phyloP scores from a whole-genome alignment of 2,888 invertebrate genomes.

The Pedicia rivosa region DNA sequence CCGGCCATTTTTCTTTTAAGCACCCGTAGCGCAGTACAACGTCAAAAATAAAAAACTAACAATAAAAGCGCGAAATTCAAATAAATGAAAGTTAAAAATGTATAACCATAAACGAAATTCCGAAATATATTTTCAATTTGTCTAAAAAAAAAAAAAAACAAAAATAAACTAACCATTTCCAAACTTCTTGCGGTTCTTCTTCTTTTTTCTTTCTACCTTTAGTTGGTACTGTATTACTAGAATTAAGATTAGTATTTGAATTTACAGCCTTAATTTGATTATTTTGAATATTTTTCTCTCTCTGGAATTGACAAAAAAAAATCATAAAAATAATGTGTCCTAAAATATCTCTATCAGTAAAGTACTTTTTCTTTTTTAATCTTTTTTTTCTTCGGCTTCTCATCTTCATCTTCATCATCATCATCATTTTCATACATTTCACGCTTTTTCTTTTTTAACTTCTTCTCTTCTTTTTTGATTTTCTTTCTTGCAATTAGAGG shows the following conservation, averaged over 20 bases:
- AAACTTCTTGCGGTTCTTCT: slow-evolving; percentile 69
- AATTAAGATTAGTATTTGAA: no score
- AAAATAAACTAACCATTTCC: slow-evolving; percentile 67
- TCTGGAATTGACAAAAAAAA: no score
- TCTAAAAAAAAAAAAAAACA: not conserved
- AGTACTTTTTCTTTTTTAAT: slow-evolving; percentile 24
- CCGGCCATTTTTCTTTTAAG: no score
- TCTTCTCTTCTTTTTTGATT: slow-evolving; percentile 39
- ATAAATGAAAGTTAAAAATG: no score
- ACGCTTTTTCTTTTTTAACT: slow-evolving; percentile 40
- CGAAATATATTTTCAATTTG: not conserved
- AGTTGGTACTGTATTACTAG: no score
- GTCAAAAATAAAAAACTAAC: no score
- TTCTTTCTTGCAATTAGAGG: slow-evolving; percentile 53
- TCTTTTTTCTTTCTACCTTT: slow-evolving; percentile 55
- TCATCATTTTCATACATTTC: slow-evolving; percentile 35
- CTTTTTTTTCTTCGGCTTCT: slow-evolving; percentile 40
- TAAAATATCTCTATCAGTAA: slow-evolving; percentile 1
- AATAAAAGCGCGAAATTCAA: no score
- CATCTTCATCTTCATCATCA: slow-evolving; percentile 36
- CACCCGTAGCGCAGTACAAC: no score
- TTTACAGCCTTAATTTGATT: no score
- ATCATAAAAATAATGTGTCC: slow-evolving; percentile 13
- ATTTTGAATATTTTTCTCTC: no score
- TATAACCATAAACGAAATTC: no score